Base-by-base conservation (phyloP, 2,797 vertebrate genomes). In the Clarias laeviceps region DNA sequence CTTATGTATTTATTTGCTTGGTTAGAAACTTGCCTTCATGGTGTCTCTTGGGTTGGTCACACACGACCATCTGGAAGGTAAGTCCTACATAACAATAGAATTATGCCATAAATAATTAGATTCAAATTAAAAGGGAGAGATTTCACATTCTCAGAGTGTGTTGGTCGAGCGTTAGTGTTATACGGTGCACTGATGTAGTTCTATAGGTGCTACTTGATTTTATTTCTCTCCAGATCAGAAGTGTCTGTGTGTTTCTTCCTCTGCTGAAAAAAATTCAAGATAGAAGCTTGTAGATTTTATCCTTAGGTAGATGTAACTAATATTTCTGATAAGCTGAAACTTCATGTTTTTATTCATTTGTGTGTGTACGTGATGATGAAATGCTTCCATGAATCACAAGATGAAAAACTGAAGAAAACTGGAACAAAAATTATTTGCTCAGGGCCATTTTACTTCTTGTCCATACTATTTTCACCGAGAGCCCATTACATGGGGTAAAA, bases 1-100 rank as follows among this genome's bases (percentile, higher is more conserved):
- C 40, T n/a, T 61, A 22, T 32, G 0, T 4, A 6, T 40, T 37
- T 65, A n/a, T 91, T 91, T 82, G 22, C 29, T 59, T 22, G 4
- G 91, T 40, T 90, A 99, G 98, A 99, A 99, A 99, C 96, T 99
- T 94, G 97, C 98, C 93, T 99, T 99, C 93, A 99, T 99, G 98
- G 98, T 99, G 90, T 98, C 98, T 87, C 92, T 99, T 85, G 98
- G 98, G 83, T 93, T 99, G 76, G 98, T 99, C 78, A 99, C 98
- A 92, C 97, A 99, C 27, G 98, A 99, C 93, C 98, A 99, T 92
- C 92, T 99, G 91, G 98, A 99, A 97, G 98, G 98, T 99, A 95
- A 87, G 78, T 64, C 15, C 14, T 62, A 37, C 2, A 27, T 29
- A 54, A 74, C 34, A 3, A 5, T 14, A 62, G 32, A 18, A 32